Percentiles rank a stretch among this genome's conserved stretches.
These are phyloP conservation scores for Dermochelys coriacea DNA, from an alignment of 2,797 vertebrate genomes.

Conservation along the genomic window DNA sequence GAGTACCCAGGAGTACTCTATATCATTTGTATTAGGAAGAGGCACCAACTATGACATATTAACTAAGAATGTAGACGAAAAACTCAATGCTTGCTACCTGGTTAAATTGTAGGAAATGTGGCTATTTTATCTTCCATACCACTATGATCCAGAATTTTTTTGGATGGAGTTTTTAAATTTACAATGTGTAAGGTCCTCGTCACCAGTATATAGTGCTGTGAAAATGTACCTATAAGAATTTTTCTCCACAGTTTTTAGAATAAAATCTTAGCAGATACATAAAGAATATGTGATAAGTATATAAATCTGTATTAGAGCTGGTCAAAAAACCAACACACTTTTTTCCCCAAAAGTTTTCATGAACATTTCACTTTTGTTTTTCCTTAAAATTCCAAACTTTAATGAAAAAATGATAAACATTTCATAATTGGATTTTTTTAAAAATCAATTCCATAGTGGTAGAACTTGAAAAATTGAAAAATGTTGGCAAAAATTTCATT, in stretches of 20 bases:
- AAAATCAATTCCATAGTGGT: background rate
- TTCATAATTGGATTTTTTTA: background rate
- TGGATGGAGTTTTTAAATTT: conserved; percentile 7
- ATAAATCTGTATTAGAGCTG: background rate
- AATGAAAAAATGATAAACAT: background rate
- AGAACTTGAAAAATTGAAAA: background rate
- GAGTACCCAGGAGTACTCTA: background rate
- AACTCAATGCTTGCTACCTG: conserved; percentile 4
- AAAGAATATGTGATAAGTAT: background rate
- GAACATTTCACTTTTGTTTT: background rate
- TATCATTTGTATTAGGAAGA: background rate
- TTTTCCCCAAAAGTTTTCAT: background rate
- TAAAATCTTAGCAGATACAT: background rate
- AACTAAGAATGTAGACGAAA: conserved; percentile 14
- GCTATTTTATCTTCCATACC: background rate
- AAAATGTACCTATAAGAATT: background rate
- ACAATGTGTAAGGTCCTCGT: conserved; percentile 1
- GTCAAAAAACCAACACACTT: background rate
- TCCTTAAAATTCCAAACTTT: conserved; percentile 14
- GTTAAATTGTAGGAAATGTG: background rate
- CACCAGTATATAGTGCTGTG: background rate
- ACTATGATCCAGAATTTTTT: conserved; percentile 11
- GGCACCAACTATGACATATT: background rate
- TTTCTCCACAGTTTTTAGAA: background rate
- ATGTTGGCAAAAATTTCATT: background rate